Evolutionary conservation across 2,888 invertebrate genomes (phyloP).

Genomic region (Pollenia labialis): DNA sequence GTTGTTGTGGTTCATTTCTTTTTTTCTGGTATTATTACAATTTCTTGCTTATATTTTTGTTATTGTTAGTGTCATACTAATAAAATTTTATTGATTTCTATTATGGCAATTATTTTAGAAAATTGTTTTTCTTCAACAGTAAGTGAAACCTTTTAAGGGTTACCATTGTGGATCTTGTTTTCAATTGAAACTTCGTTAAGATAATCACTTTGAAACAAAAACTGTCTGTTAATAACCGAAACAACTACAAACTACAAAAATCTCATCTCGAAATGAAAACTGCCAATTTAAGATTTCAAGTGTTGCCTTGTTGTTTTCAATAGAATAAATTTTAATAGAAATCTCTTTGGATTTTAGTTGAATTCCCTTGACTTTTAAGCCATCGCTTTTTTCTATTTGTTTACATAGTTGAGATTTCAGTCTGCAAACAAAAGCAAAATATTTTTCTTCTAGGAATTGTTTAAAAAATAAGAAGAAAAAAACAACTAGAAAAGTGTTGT

Average conservation of each 20-base stretch:
- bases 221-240: neutral
- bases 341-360: constrained; percentile 32
- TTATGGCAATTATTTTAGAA: constrained; percentile 56
- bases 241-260: neutral
- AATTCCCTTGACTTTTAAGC: constrained; percentile 41
- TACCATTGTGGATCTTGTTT: too few species aligned
- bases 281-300: constrained; percentile 16
- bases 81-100: constrained; percentile 69
- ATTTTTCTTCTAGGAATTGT: constrained; percentile 7
- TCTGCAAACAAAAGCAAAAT: neutral
- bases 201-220: too few species aligned
- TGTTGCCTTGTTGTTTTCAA: constrained; percentile 50
- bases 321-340: constrained; percentile 56
- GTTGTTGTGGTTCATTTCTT: neutral
- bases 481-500: constrained; percentile 13
- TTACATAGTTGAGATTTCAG: neutral
- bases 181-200: too few species aligned
- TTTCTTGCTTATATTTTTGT: neutral
- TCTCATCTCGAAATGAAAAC: neutral
- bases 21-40: constrained; percentile 14
- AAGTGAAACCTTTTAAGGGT: too few species aligned
- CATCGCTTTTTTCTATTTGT: neutral
- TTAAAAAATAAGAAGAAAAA: neutral
- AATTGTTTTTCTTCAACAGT: neutral
- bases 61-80: constrained; percentile 49